Evolutionary conservation across 92 coral and sea anemone species (phyloP).

Genomic region (Bergia puertoricense): DNA sequence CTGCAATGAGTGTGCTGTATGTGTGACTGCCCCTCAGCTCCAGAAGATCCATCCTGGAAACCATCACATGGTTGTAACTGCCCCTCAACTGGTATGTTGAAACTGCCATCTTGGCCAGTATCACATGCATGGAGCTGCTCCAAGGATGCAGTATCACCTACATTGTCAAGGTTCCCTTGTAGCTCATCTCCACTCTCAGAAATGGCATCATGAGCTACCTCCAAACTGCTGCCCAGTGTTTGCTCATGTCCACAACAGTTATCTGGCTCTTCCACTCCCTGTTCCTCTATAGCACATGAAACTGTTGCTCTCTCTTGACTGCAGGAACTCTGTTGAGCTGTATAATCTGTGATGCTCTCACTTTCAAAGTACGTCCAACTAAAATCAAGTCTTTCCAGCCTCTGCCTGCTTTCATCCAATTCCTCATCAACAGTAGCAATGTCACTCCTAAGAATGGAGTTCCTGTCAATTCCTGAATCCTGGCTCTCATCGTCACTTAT

Average conservation of each 20-base stretch:
- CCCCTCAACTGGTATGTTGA: not conserved
- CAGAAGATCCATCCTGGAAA: not conserved
- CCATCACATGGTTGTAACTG: not conserved
- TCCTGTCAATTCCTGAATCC: slow-evolving; percentile 85
- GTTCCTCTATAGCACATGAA: slow-evolving; percentile 29
- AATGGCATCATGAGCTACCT: slow-evolving; percentile 19
- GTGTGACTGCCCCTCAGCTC: not conserved
- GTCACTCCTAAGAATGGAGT: slow-evolving; percentile 48
- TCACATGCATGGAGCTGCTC: not conserved
- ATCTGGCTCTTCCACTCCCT: slow-evolving; percentile 24
- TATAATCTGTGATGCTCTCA: not conserved
- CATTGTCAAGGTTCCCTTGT: slow-evolving; percentile 32
- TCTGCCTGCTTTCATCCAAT: slow-evolving; percentile 17
- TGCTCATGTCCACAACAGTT: not conserved
- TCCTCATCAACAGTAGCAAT: slow-evolving; percentile 44
- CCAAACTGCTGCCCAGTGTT: not conserved
- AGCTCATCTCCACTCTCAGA: slow-evolving; percentile 4
- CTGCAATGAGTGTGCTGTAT: too few species aligned
- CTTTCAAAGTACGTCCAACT: slow-evolving; percentile 75
- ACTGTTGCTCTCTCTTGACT: not conserved
- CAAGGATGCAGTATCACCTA: not conserved
- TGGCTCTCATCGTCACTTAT: slow-evolving; percentile 62
- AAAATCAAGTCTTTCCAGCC: slow-evolving; percentile 53
- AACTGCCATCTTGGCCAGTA: not conserved
- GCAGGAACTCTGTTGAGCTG: not conserved